These are phyloP conservation scores for Zophobas atratus DNA, from an alignment of 1,140 invertebrate species.

Conservation along the genomic window DNA sequence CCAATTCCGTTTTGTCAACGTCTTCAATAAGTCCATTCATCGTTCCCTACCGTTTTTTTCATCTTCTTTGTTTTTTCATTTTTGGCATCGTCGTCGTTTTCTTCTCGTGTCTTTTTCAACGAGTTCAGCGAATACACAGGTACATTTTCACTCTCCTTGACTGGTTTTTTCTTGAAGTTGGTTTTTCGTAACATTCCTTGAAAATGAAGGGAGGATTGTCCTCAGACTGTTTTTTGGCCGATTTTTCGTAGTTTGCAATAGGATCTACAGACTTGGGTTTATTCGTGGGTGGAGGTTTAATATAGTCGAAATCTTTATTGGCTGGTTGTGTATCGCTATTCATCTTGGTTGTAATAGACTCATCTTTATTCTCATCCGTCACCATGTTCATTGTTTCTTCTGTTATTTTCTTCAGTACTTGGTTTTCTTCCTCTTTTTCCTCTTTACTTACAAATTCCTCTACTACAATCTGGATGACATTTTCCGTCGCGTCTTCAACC, in stretches of 20 bases:
- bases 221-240: slow-evolving; percentile 59
- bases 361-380: slow-evolving; percentile 19
- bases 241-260: slow-evolving; percentile 70
- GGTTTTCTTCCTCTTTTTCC: slow-evolving; percentile 4
- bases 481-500: slow-evolving; percentile 25
- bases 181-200: slow-evolving; percentile 90
- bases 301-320: slow-evolving; percentile 63
- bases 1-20: neutral
- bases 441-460: slow-evolving; percentile 27
- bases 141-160: slow-evolving; percentile 70
- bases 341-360: neutral
- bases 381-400: slow-evolving; percentile 17
- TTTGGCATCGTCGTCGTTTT: neutral
- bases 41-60: neutral
- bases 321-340: slow-evolving; percentile 55
- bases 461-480: slow-evolving; percentile 1
- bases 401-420: slow-evolving; percentile 6
- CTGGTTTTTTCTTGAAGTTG: slow-evolving; percentile 79
- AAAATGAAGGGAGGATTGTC: slow-evolving; percentile 86
- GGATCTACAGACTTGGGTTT: slow-evolving; percentile 66
- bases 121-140: neutral
- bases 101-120: slow-evolving; percentile 3
- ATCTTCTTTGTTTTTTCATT: slow-evolving; percentile 42
- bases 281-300: slow-evolving; percentile 53
- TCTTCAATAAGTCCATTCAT: slow-evolving; percentile 8